phyloP scores from a whole-genome alignment of 2,797 vertebrate species.

The Sphaeramia orbicularis region DNA sequence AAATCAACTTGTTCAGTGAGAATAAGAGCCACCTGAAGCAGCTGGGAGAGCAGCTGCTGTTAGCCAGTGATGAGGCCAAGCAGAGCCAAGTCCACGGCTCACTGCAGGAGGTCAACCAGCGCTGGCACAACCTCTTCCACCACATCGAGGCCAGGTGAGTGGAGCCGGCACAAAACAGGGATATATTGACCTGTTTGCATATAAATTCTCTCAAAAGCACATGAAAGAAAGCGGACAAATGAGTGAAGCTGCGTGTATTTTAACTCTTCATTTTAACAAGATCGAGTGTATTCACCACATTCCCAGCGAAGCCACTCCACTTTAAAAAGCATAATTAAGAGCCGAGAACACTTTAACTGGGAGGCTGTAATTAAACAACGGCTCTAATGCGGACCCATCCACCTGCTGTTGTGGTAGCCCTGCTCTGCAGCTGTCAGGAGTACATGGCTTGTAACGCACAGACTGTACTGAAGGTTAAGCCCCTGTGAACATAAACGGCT shows the following conservation, averaged over 20 bases:
- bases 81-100: conserved; percentile 89
- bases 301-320: conserved; percentile 30
- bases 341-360: conserved; percentile 27
- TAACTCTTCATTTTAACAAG: neutral
- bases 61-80: conserved; percentile 87
- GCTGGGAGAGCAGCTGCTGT: conserved; percentile 92
- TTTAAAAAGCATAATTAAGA: conserved; percentile 48
- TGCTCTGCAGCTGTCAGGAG: conserved; percentile 70
- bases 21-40: conserved; percentile 93
- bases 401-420: conserved; percentile 67
- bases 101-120: conserved; percentile 90
- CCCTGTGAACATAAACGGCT: conserved; percentile 29
- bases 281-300: neutral
- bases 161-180: neutral
- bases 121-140: conserved; percentile 94
- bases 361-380: conserved; percentile 47
- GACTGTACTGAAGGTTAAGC: conserved; percentile 60
- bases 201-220: neutral
- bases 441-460: conserved; percentile 52
- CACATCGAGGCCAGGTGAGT: conserved; percentile 93
- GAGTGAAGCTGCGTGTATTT: neutral
- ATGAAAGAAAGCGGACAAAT: neutral
- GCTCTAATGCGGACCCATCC: conserved; percentile 40
- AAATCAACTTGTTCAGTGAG: conserved; percentile 94
- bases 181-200: neutral